Percentiles rank a stretch among this genome's conserved stretches.
These are phyloP conservation scores for Brachynemurus nebulosus DNA, from an alignment of 2,888 invertebrate genomes.

Conservation along the genomic window DNA sequence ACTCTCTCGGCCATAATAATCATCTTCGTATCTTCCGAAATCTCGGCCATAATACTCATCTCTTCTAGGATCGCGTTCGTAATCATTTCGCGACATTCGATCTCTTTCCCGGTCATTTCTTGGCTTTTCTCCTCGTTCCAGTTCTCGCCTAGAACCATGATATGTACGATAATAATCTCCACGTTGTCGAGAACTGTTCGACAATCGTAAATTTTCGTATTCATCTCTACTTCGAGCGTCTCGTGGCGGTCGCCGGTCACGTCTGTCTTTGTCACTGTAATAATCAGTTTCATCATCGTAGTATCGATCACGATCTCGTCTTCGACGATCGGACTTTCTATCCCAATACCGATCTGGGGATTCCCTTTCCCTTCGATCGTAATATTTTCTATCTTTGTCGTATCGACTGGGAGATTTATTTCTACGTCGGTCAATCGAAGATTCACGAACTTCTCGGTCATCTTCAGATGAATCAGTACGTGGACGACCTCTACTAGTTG, in stretches of 20 bases:
- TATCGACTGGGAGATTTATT: slow-evolving; percentile 14
- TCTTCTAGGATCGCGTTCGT: slow-evolving; percentile 27
- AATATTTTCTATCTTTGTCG: slow-evolving; percentile 20
- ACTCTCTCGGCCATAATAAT: slow-evolving; percentile 23
- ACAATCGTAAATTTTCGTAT: too few species aligned
- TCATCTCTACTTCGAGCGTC: slow-evolving; percentile 27
- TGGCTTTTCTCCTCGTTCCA: slow-evolving; percentile 26
- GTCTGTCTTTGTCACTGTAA: slow-evolving; percentile 50
- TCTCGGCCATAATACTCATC: slow-evolving; percentile 27
- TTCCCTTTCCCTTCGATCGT: slow-evolving; percentile 23
- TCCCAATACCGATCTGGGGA: slow-evolving; percentile 26
- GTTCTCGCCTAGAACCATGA: slow-evolving; percentile 15
- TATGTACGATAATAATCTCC: slow-evolving; percentile 22
- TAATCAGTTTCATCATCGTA: slow-evolving; percentile 57
- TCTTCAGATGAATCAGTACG: slow-evolving; percentile 10
- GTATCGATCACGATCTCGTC: slow-evolving; percentile 32
- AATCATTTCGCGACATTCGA: too few species aligned
- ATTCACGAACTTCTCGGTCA: slow-evolving; percentile 10
- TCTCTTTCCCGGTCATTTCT: slow-evolving; percentile 25
- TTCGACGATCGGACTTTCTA: slow-evolving; percentile 25
- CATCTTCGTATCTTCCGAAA: slow-evolving; percentile 27
- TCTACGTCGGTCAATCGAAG: slow-evolving; percentile 7
- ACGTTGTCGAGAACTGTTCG: slow-evolving; percentile 27
- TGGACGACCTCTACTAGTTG: slow-evolving; percentile 12
- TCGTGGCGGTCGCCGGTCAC: slow-evolving; percentile 30